Evolutionary conservation across 2,888 invertebrate species (phyloP), one percentile per base, ranked within the genome.

Genomic region (Drosophila barbarae): DNA sequence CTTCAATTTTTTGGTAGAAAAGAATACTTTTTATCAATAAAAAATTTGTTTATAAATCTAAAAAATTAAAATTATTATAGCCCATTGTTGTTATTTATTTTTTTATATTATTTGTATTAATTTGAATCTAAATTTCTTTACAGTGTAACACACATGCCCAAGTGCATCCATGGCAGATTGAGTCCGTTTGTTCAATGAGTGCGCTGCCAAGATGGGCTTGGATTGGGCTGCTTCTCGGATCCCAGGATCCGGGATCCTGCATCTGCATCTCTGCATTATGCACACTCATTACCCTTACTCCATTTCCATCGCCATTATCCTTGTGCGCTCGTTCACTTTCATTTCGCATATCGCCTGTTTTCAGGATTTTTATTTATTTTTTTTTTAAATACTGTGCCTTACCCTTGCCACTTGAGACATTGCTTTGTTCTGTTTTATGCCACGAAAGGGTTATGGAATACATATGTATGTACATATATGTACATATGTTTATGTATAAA

Each of bases 301-400:
- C 67, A 32, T 23, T 34, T 23, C 21, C 13, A 58, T 54, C 55
- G 60, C 74, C 78, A 84, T 83, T 85, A 84, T 83, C 77, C 85
- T 83, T 85, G 82, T 84, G 76, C 82, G 76, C 84, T 84, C 82
- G 83, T 84, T 85, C 85, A 83, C 82, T 83, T 83, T 85, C 85
- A 83, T 83, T 83, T 84, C 71, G 69, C 83, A 76, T 79, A 61
- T 69, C 71, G 69, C 63, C 46, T 63, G 51, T 69, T 64, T 60
- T 34, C 55, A 44, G 52, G 39, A 60, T 60, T 32, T 63, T 59
- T 30, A 26, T 64, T 52, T 44, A 44, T 42, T 8, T 44, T 69
- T 58, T 61, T 71, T 72, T 76, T 70, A 70, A 65, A 77, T 46
- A 47, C 30, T 54, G 38, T 53, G 74, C 84, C 85, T 74, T 84